Conservation (phyloP, 2,888 invertebrate species). For the Meiosimyza platycephala region DNA sequence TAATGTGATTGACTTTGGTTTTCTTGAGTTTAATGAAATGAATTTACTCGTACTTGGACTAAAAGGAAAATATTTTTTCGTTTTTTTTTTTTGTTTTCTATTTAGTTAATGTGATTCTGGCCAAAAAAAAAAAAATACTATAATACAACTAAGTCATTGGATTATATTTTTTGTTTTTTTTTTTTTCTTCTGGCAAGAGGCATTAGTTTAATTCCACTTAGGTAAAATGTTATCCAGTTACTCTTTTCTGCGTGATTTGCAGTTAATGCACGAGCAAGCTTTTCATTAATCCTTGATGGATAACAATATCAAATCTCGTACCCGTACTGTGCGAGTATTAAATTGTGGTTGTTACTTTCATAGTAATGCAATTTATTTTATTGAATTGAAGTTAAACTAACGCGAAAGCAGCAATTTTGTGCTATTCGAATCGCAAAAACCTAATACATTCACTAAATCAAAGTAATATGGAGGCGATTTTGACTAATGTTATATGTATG, state of each 20-base stretch:
- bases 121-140: background rate
- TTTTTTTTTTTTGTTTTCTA: background rate
- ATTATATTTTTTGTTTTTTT: too few species aligned
- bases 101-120: background rate
- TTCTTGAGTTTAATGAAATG: slow-evolving; percentile 16
- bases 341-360: too few species aligned
- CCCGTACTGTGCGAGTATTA: background rate
- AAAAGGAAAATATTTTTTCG: background rate
- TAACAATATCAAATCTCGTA: slow-evolving; percentile 8
- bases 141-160: background rate
- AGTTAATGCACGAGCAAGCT: slow-evolving; percentile 21
- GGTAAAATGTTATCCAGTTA: slow-evolving; percentile 3
- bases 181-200: background rate
- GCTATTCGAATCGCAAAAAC: too few species aligned
- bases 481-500: too few species aligned
- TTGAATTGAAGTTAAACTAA: too few species aligned
- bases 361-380: too few species aligned
- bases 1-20: slow-evolving; percentile 57
- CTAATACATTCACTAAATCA: too few species aligned
- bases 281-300: slow-evolving; percentile 19
- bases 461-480: too few species aligned
- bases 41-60: background rate
- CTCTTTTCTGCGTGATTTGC: background rate
- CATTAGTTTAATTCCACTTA: slow-evolving; percentile 19
- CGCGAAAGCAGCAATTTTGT: too few species aligned